phyloP scores from a whole-genome alignment of 2,888 invertebrate species.

The Copidosoma aretas region DNA sequence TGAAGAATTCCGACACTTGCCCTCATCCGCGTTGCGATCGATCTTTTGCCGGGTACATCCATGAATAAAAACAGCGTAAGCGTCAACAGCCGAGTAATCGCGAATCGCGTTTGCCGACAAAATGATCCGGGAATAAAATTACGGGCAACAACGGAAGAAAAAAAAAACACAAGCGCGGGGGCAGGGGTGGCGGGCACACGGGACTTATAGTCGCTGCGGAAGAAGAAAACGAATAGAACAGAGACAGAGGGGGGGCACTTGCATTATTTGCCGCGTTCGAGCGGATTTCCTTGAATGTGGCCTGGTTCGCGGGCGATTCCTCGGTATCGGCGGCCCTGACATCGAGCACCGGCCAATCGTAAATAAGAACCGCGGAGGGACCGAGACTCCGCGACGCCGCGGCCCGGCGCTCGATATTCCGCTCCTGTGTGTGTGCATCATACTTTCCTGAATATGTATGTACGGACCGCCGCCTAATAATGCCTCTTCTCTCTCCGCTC shows the following conservation, averaged over 20 bases:
- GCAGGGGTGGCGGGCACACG: conserved; percentile 27
- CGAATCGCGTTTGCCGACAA: too few relatives aligned
- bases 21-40: too few relatives aligned
- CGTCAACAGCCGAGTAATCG: too few relatives aligned
- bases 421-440: background rate
- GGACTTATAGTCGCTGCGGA: background rate
- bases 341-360: conserved; percentile 34
- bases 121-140: too few relatives aligned
- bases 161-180: conserved; percentile 9
- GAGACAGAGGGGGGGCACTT: conserved; percentile 25
- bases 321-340: conserved; percentile 39
- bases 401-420: conserved; percentile 36
- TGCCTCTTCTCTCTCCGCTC: conserved; percentile 12
- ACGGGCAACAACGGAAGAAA: too few relatives aligned
- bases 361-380: conserved; percentile 34
- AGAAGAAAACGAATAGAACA: conserved; percentile 22
- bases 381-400: background rate
- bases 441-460: too few relatives aligned
- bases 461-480: conserved; percentile 6
- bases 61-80: too few relatives aligned
- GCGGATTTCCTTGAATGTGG: conserved; percentile 43
- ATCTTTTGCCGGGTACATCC: too few relatives aligned
- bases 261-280: conserved; percentile 40
- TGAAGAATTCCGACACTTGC: too few relatives aligned
- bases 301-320: conserved; percentile 40